Conservation (phyloP, 2,797 vertebrate genomes). For the Alauda arvensis region DNA sequence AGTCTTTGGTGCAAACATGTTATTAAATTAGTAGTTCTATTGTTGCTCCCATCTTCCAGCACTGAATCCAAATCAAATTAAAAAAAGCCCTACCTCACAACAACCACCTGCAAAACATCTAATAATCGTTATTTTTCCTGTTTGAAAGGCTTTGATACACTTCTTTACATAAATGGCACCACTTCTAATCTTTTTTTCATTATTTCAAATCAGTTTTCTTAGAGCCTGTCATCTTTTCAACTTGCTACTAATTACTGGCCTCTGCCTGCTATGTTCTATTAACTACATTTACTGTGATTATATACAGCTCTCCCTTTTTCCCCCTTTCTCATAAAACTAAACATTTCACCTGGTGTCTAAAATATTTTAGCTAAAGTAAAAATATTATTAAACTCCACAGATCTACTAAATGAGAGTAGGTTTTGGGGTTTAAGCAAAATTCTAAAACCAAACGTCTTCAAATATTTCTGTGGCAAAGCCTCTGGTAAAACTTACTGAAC, state of each 20-base stretch:
- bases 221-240: neutral
- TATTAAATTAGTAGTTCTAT: neutral
- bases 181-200: neutral
- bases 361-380: neutral
- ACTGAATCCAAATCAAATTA: neutral
- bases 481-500: neutral
- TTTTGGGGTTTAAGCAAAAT: neutral
- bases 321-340: neutral
- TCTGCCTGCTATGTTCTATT: neutral
- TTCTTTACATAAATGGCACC: neutral
- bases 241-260: neutral
- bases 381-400: neutral
- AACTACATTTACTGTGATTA: neutral
- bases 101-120: neutral
- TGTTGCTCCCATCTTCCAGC: neutral
- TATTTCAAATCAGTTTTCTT: neutral
- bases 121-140: neutral
- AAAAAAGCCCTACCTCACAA: neutral
- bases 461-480: neutral
- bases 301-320: neutral
- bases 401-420: neutral
- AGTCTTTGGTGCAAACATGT: neutral
- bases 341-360: neutral
- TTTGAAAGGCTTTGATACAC: neutral
- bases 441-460: neutral